Conservation (phyloP, 2,113 vertebrate genomes). For the Manacus vitellinus region DNA sequence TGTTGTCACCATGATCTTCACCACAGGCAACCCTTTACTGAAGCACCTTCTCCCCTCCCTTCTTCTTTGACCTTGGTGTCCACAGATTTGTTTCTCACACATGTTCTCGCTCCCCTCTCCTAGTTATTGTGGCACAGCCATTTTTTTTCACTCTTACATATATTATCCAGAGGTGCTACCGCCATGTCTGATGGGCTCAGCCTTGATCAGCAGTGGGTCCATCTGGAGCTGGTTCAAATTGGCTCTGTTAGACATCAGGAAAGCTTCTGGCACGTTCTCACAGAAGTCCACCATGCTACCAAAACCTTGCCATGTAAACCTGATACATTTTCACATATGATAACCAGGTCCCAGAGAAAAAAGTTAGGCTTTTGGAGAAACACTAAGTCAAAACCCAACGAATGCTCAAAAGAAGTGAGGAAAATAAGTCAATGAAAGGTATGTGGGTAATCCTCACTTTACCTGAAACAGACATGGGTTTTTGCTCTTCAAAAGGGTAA, state of each 20-base stretch:
- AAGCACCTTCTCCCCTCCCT: not conserved
- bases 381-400: not conserved
- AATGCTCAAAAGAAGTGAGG: not conserved
- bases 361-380: not conserved
- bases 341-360: not conserved
- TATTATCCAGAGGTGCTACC: not conserved
- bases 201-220: not conserved
- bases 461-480: not conserved
- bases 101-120: not conserved
- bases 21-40: not conserved
- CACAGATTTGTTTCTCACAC: not conserved
- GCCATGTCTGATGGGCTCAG: rapidly evolving
- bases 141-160: not conserved
- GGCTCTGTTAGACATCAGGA: not conserved
- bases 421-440: not conserved
- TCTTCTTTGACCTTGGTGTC: not conserved
- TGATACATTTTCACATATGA: not conserved
- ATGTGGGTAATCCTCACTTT: not conserved
- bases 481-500: not conserved
- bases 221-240: not conserved
- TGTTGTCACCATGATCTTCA: not conserved
- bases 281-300: not conserved
- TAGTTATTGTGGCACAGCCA: not conserved
- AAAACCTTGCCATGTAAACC: not conserved
- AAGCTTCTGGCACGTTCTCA: not conserved